Evolutionary conservation across 2,797 vertebrate genomes (phyloP).

Genomic region (Falco naumanni): DNA sequence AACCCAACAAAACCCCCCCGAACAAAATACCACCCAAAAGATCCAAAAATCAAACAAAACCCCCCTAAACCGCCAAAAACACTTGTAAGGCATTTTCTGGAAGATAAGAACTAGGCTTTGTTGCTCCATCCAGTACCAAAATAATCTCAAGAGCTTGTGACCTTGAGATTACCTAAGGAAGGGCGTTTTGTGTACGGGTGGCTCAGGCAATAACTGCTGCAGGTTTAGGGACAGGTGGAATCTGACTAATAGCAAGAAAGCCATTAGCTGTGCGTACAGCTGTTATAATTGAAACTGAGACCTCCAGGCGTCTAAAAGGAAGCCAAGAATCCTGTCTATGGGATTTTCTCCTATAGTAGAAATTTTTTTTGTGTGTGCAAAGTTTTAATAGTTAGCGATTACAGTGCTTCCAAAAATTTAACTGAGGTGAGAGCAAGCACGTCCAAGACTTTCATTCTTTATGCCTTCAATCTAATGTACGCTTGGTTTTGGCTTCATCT

Average conservation of each 20-base stretch:
- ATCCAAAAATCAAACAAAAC: neutral
- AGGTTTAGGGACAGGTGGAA: conserved; percentile 24
- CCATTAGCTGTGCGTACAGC: neutral
- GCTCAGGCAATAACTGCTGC: neutral
- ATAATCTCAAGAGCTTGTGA: neutral
- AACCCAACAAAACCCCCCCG: neutral
- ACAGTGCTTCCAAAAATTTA: neutral
- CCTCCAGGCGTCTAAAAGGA: neutral
- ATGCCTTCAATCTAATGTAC: neutral
- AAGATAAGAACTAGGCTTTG: neutral
- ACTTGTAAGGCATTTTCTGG: neutral
- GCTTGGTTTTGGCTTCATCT: neutral
- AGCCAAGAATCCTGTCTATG: neutral
- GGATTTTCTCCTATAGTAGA: neutral
- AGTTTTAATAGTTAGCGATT: neutral
- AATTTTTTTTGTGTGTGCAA: neutral
- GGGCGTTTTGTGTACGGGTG: neutral
- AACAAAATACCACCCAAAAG: neutral
- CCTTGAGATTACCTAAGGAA: neutral
- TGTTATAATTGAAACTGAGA: neutral
- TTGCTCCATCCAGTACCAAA: neutral
- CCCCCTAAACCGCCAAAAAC: neutral
- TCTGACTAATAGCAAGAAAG: conserved; percentile 30
- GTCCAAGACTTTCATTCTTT: neutral
- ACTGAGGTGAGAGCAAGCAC: neutral